Evolutionary conservation across 2,113 vertebrate genomes (phyloP).

Genomic region (Hylia prasina): DNA sequence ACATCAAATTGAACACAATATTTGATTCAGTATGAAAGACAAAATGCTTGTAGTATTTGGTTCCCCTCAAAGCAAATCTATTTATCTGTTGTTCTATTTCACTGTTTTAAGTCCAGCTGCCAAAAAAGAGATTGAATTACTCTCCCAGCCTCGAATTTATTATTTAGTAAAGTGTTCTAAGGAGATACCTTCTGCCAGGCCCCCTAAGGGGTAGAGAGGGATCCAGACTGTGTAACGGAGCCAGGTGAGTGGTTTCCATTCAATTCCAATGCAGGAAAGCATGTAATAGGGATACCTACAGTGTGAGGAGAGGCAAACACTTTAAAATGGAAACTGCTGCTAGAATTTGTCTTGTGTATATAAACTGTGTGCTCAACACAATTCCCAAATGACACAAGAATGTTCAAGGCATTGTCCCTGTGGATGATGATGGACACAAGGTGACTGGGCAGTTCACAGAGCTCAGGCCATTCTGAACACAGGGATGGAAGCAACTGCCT

Average conservation of each 20-base stretch:
- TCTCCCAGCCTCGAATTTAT: neutral
- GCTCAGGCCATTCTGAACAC: neutral
- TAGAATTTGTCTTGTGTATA: neutral
- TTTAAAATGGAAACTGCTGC: neutral
- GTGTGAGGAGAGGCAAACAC: neutral
- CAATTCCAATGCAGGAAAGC: constrained; percentile 86
- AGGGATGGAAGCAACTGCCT: neutral
- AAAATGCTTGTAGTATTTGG: neutral
- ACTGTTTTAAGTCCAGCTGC: neutral
- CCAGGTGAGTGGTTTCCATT: constrained; percentile 94
- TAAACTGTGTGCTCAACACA: neutral
- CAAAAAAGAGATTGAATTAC: neutral
- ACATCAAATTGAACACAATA: neutral
- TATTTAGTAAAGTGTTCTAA: neutral
- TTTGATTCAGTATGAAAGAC: neutral
- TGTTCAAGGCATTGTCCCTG: neutral
- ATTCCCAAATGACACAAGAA: neutral
- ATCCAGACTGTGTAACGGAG: constrained; percentile 92
- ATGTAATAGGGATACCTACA: constrained; percentile 95
- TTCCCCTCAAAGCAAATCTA: neutral
- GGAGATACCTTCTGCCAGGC: constrained; percentile 86
- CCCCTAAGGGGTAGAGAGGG: constrained; percentile 88
- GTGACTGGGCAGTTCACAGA: neutral
- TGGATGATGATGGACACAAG: accelerated
- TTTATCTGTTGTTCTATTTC: neutral